Percentiles rank a stretch among this genome's conserved stretches.
Evolutionary conservation across 2,797 vertebrate genomes (phyloP).

Genomic region (Taeniopygia guttata): DNA sequence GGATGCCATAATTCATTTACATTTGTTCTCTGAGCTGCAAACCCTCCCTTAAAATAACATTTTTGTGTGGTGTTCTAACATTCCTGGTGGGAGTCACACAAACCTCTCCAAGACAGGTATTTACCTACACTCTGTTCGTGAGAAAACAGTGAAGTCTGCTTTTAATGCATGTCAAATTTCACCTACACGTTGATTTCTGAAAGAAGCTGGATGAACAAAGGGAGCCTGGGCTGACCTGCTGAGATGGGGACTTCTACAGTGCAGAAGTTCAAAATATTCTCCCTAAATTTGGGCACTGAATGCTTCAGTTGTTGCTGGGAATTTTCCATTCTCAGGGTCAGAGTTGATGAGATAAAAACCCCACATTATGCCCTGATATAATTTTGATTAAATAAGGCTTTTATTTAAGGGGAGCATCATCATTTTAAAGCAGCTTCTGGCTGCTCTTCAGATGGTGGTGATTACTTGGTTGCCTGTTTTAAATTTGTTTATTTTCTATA

Average conservation of each 20-base stretch:
- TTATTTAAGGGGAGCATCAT: background rate
- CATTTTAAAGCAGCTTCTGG: background rate
- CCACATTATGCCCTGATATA: fast-evolving
- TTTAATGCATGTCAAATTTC: background rate
- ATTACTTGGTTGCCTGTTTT: fast-evolving
- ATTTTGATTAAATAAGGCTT: background rate
- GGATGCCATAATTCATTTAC: fast-evolving
- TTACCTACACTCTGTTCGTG: background rate
- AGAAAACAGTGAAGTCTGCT: background rate
- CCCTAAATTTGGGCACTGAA: background rate
- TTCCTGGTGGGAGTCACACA: fast-evolving
- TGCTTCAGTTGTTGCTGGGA: fast-evolving
- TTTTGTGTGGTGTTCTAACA: background rate
- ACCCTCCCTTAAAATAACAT: background rate
- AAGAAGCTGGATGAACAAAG: background rate
- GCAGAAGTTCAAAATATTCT: background rate
- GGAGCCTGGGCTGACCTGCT: too few relatives aligned
- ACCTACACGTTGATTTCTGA: background rate
- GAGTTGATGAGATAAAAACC: background rate
- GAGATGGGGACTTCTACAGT: too few relatives aligned
- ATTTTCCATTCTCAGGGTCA: background rate
- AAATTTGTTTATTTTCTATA: background rate
- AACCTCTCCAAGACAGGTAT: background rate
- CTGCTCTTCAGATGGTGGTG: background rate
- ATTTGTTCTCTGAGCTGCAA: background rate